Percentiles rank a stretch among this genome's conserved stretches.
Conservation (phyloP, 2,888 invertebrate species). For the Agrotis segetum region DNA sequence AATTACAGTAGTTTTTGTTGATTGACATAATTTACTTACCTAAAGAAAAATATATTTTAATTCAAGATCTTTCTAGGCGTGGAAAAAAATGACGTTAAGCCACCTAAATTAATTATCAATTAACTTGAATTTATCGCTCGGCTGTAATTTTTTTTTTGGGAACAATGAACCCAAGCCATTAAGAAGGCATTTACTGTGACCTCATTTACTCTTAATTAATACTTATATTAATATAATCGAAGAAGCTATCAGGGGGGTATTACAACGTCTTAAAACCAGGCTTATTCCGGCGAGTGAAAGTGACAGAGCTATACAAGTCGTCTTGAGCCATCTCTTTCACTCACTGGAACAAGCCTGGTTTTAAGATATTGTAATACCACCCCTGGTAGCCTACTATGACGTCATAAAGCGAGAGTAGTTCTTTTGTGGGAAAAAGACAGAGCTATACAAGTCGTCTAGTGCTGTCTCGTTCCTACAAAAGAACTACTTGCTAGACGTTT, state of each 20-base stretch:
- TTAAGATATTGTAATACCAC: no score
- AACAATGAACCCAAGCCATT: slow-evolving; percentile 33
- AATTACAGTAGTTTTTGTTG: slow-evolving; percentile 22
- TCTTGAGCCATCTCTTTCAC: no score
- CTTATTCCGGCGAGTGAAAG: no score
- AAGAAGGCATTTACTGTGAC: slow-evolving; percentile 23
- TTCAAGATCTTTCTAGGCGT: neutral
- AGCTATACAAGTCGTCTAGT: no score
- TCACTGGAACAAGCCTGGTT: no score
- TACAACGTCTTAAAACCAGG: no score
- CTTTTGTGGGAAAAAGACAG: no score
- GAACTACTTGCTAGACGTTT: no score
- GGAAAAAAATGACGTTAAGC: neutral
- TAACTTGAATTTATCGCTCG: slow-evolving; percentile 14
- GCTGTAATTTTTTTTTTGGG: slow-evolving; percentile 14
- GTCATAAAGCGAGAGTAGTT: no score
- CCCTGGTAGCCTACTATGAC: no score
- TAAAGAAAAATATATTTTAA: neutral
- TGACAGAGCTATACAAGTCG: no score
- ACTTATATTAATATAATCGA: slow-evolving; percentile 25
- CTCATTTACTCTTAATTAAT: slow-evolving; percentile 22
- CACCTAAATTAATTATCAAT: slow-evolving; percentile 21
- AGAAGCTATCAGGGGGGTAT: neutral
- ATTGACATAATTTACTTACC: slow-evolving; percentile 3
- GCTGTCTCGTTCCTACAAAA: no score